phyloP scores from a whole-genome alignment of 2,113 vertebrate species.

The Accipiter cooperii region DNA sequence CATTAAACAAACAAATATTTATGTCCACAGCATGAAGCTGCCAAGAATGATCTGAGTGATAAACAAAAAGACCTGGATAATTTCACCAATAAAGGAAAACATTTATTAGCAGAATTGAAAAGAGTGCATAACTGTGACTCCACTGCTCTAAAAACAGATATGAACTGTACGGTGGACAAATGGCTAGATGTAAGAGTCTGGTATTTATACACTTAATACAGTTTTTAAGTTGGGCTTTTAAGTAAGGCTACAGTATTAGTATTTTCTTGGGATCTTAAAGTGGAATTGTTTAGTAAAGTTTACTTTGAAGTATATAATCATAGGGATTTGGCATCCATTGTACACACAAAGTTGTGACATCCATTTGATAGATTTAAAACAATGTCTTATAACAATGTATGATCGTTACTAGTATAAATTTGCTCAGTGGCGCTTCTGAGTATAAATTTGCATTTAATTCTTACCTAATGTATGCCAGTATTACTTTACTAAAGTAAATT shows the following conservation, averaged over 20 bases:
- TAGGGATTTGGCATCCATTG: neutral
- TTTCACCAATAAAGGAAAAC: slow-evolving; percentile 86
- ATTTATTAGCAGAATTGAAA: slow-evolving; percentile 82
- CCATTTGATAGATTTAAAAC: neutral
- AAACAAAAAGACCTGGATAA: slow-evolving; percentile 86
- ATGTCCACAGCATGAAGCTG: slow-evolving; percentile 81
- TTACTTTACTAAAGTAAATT: neutral
- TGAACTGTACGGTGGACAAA: slow-evolving; percentile 80
- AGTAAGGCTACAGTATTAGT: neutral
- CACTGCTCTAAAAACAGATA: slow-evolving; percentile 74
- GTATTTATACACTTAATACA: neutral
- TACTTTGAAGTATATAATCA: neutral
- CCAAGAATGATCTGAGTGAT: slow-evolving; percentile 77
- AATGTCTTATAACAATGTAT: neutral
- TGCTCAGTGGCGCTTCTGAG: neutral
- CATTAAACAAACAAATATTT: slow-evolving; percentile 55
- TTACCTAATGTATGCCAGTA: neutral
- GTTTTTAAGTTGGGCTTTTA: neutral
- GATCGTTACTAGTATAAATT: neutral
- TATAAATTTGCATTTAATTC: neutral
- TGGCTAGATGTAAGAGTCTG: slow-evolving; percentile 87
- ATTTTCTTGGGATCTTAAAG: neutral
- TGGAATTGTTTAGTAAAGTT: neutral
- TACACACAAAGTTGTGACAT: neutral
- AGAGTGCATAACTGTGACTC: slow-evolving; percentile 76